These are phyloP conservation scores for Sylvicola cinctus DNA, from an alignment of 2,888 invertebrate species.

Conservation along the genomic window DNA sequence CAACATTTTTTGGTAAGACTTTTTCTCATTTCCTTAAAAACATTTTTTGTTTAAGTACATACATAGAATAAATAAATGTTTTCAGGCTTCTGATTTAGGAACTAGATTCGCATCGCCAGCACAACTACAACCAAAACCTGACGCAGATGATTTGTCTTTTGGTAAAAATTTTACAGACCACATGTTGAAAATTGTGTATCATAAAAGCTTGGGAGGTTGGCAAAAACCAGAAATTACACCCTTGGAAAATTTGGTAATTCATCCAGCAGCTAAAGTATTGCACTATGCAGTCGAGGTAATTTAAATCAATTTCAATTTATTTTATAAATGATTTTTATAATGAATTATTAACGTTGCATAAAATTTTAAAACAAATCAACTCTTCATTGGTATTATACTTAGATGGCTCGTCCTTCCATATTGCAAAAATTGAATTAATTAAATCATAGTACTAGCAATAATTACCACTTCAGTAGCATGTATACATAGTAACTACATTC, in stretches of 20 bases:
- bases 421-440: no score
- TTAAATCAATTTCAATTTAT: no score
- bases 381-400: no score
- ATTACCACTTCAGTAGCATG: no score
- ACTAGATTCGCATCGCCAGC: constrained; percentile 57
- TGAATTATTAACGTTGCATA: no score
- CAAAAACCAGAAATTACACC: constrained; percentile 76
- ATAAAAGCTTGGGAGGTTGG: constrained; percentile 77
- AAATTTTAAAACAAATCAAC: no score
- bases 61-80: constrained; percentile 9
- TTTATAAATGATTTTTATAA: no score
- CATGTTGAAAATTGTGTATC: constrained; percentile 80
- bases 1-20: constrained; percentile 32
- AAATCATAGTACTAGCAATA: no score
- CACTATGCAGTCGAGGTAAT: constrained; percentile 90
- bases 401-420: no score
- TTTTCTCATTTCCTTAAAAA: constrained; percentile 1
- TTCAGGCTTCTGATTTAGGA: constrained; percentile 49
- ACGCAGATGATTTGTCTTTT: constrained; percentile 59
- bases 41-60: no score
- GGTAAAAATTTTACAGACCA: constrained; percentile 93
- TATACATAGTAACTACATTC: no score
- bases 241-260: constrained; percentile 68
- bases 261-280: constrained; percentile 90
- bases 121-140: constrained; percentile 60